Conservation (phyloP, 1,140 invertebrate species). For the Heterodera carotae region DNA sequence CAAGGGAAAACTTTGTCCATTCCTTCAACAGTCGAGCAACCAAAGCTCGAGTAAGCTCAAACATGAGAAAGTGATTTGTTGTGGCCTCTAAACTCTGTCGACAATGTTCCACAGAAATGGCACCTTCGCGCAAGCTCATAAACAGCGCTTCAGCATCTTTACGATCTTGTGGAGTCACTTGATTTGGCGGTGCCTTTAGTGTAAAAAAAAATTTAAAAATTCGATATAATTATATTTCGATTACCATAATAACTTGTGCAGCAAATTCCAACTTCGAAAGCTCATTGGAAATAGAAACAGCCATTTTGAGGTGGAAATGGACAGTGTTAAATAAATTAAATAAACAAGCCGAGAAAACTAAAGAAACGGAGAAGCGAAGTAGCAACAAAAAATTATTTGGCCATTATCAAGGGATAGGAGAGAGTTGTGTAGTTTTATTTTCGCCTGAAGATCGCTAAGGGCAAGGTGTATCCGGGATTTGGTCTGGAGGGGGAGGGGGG, state of each 20-base stretch:
- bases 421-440: no score
- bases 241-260: conserved; percentile 36
- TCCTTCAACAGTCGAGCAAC: conserved; percentile 32
- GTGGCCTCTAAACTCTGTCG: conserved; percentile 37
- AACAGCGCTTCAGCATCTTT: conserved; percentile 37
- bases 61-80: conserved; percentile 39
- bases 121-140: conserved; percentile 25
- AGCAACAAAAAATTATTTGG: no score
- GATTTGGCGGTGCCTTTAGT: conserved; percentile 33
- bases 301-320: background rate
- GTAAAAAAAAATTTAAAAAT: background rate
- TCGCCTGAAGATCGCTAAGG: no score
- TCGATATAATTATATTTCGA: background rate
- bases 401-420: no score
- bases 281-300: conserved; percentile 10
- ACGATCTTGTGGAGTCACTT: conserved; percentile 30
- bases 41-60: conserved; percentile 31
- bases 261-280: conserved; percentile 39
- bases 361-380: no score
- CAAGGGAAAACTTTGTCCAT: conserved; percentile 24
- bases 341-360: no score
- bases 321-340: no score
- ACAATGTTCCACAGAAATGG: conserved; percentile 30
- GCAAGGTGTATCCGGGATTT: no score
- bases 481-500: no score